These are phyloP conservation scores for Gerris lacustris DNA, from an alignment of 2,888 invertebrate genomes.

Conservation along the genomic window DNA sequence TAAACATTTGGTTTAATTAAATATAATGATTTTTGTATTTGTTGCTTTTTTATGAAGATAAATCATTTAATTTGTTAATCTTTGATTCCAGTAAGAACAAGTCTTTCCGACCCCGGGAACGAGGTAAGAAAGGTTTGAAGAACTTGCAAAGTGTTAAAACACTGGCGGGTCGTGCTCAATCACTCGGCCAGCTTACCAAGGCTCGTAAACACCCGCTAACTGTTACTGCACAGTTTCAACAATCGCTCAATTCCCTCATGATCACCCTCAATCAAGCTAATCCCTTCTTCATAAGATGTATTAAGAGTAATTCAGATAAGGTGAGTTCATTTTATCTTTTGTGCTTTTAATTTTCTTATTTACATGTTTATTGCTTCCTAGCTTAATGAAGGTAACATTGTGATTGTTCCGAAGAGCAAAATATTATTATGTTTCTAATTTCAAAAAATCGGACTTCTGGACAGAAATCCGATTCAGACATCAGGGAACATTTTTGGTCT, in stretches of 20 bases:
- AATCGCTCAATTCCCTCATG: slow-evolving; percentile 83
- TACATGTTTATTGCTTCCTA: too few species aligned
- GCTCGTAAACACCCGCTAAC: slow-evolving; percentile 80
- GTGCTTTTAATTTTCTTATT: too few species aligned
- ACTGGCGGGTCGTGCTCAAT: slow-evolving; percentile 59
- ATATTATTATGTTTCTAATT: too few species aligned
- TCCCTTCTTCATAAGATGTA: slow-evolving; percentile 79
- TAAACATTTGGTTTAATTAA: too few species aligned
- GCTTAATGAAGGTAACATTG: too few species aligned
- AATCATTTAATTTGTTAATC: neutral
- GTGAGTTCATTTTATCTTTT: slow-evolving; percentile 33
- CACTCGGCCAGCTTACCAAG: slow-evolving; percentile 42
- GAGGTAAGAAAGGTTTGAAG: slow-evolving; percentile 75
- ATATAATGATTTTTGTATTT: too few species aligned
- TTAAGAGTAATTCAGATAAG: slow-evolving; percentile 90
- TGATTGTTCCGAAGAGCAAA: too few species aligned
- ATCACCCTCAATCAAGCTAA: slow-evolving; percentile 82
- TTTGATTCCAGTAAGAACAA: slow-evolving; percentile 65
- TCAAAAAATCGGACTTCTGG: too few species aligned
- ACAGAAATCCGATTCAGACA: too few species aligned
- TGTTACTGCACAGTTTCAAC: slow-evolving; percentile 89
- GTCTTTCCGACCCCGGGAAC: slow-evolving; percentile 75
- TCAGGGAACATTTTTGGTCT: too few species aligned
- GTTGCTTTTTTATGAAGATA: neutral
- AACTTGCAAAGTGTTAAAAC: slow-evolving; percentile 87